Base-by-base conservation (phyloP, 2,888 invertebrate genomes). In the Pegoplata infirma region DNA sequence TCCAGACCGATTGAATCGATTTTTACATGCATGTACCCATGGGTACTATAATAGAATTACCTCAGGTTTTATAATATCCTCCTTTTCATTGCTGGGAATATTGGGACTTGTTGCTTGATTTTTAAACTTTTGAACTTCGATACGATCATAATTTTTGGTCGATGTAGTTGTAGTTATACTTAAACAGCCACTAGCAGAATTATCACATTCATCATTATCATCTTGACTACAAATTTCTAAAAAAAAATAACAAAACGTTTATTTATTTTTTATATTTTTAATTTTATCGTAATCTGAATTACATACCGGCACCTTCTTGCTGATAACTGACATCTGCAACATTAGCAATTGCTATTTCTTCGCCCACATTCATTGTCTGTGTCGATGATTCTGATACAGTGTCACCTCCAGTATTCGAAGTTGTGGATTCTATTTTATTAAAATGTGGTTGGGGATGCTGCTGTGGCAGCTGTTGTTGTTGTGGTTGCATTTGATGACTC, bases 101-200 rank as follows among this genome's bases (percentile, higher is more conserved):
- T 90, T 90, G 71, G 90, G 90, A 85, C 90, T 90, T 76, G 90
- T 90, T 68, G 90, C 89, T 84, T 90, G 90, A 80, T 89, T 87
- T 81, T 89, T 90, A 66, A 88, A 88, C 82, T 88, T 89, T 74
- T 89, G 90, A 79, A 89, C 87, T 82, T 89, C 89, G 67, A 88
- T 88, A 79, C 86, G 86, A 76, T 88, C 88, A 51, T 85, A 87
- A 80, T 86, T 85, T 83, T 88, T 87, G 49, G 87, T 87, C 72
- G 87, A 87, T 32, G 86, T 87, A 58, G 88, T 82, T 44, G 87
- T 86, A n/a, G 82, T 81, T 67, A 87, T 86, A 80, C 87, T 87
- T 63, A 87, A 81, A 55, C 88, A 87, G 76, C 83, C 86, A 44
- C 85, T 85, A 76, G 84, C 82, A 61, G 86, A 83, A 80, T 85